phyloP scores from a whole-genome alignment of 2,113 vertebrate species.

The Zosterops borbonicus region DNA sequence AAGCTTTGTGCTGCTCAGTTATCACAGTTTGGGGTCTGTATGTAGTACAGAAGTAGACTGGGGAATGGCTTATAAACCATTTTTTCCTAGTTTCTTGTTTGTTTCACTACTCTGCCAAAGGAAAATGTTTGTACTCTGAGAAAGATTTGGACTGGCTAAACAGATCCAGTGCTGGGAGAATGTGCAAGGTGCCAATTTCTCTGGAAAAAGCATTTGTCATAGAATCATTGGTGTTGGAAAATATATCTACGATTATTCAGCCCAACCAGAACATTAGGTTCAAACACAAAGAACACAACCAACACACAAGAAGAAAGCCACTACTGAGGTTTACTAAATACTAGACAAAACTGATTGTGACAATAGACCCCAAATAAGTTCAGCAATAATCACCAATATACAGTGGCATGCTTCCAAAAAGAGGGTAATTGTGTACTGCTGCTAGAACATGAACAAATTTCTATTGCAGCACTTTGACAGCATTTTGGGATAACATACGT shows the following conservation, averaged over 20 bases:
- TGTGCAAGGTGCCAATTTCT: not conserved
- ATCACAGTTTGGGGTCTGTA: accelerated
- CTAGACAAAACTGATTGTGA: not conserved
- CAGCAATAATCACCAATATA: not conserved
- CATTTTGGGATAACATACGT: not conserved
- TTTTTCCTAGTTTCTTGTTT: not conserved
- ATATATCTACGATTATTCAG: not conserved
- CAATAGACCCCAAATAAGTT: not conserved
- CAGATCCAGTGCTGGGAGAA: not conserved
- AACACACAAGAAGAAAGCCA: not conserved
- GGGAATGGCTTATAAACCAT: accelerated
- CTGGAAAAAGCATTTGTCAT: not conserved
- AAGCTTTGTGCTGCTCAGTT: not conserved
- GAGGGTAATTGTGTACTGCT: not conserved
- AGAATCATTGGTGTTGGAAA: not conserved
- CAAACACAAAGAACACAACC: not conserved
- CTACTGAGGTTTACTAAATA: not conserved
- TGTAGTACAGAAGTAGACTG: not conserved
- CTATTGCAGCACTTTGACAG: not conserved
- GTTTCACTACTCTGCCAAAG: not conserved
- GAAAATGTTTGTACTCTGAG: not conserved
- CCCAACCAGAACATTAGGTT: not conserved
- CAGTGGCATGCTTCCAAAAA: not conserved
- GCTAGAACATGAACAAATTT: not conserved
- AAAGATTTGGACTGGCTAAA: not conserved